Conservation (phyloP, 2,797 vertebrate genomes). For the Taeniopygia guttata region DNA sequence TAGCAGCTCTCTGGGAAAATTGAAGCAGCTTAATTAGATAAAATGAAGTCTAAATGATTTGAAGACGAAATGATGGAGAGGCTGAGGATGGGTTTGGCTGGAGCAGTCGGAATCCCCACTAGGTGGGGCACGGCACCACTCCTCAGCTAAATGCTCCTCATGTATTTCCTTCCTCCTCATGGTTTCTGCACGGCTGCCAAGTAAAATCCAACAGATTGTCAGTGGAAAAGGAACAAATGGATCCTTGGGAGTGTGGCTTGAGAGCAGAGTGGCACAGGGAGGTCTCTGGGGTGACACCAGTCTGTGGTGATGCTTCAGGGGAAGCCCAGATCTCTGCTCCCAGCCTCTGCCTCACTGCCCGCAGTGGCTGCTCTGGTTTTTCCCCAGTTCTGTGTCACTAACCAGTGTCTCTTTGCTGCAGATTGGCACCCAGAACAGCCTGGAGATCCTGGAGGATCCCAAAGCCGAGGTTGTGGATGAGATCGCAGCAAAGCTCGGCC, state of each 20-base stretch:
- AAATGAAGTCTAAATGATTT: neutral
- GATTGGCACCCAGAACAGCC: slow-evolving; percentile 93
- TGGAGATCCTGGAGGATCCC: slow-evolving; percentile 93
- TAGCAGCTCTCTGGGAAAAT: neutral
- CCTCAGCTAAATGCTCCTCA: neutral
- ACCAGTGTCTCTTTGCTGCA: slow-evolving; percentile 49
- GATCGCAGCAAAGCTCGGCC: slow-evolving; percentile 92
- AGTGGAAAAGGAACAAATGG: neutral
- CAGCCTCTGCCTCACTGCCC: neutral
- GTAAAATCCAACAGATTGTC: neutral
- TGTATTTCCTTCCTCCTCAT: neutral
- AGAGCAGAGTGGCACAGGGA: neutral
- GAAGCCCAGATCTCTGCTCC: neutral
- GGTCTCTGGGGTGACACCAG: neutral
- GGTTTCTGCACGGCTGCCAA: neutral
- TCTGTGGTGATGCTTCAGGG: rapidly evolving
- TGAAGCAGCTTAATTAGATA: neutral
- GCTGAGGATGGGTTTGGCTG: neutral
- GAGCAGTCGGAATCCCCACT: neutral
- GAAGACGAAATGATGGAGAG: neutral
- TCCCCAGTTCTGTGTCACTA: neutral
- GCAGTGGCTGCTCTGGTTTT: neutral
- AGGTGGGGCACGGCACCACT: slow-evolving; percentile 54
- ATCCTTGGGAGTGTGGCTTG: neutral
- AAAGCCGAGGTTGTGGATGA: slow-evolving; percentile 95